Base-by-base conservation (phyloP, 2,113 vertebrate genomes). In the Carettochelys insculpta region DNA sequence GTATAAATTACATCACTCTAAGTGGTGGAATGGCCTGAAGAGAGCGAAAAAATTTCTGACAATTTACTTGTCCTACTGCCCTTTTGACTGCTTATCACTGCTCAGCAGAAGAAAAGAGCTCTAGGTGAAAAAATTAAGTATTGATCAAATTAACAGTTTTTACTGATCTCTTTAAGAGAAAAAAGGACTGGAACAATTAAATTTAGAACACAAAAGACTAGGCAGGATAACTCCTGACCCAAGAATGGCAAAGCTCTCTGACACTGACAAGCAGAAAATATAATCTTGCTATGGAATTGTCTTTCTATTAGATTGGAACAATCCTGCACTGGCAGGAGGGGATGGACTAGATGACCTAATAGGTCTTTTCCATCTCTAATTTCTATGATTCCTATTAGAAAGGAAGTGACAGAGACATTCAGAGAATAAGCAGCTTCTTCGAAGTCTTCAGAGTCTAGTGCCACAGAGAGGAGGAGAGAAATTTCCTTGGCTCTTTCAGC, bases 91-190 rank as follows among this genome's bases (percentile, higher is more conserved):
- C 98, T 99, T 99, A 99, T 99, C 99, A 98, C 98, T 96, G 98
- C 97, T 98, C 98, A 98, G 98, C 99, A 99, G 99, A 98, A 98
- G 98, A 98, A 98, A 98, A 98, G 98, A 98, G 96, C 98, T 98
- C 97, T 89, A 97, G 98, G 98, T 98, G 98, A 98, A 98, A 99
- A 99, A 99, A 99, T 99, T 99, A 99, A 98, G 98, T 99, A 99
- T 99, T 99, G 99, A 99, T 99, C 99, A 99, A 99, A 99, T 99
- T 99, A 99, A 99, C 98, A 98, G 98, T 99, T 99, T 99, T 99
- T 98, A 99, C 98, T 98, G 98, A 98, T 98, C 98, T 98, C 97
- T 98, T 98, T 98, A 98, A 98, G 97, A 98, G 97, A 97, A 96
- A 97, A 98, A 98, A 97, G 98, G 98, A 98, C 98, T 96, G 97